Base-by-base conservation (phyloP, 2,888 invertebrate genomes). In the Alsophila aescularia region DNA sequence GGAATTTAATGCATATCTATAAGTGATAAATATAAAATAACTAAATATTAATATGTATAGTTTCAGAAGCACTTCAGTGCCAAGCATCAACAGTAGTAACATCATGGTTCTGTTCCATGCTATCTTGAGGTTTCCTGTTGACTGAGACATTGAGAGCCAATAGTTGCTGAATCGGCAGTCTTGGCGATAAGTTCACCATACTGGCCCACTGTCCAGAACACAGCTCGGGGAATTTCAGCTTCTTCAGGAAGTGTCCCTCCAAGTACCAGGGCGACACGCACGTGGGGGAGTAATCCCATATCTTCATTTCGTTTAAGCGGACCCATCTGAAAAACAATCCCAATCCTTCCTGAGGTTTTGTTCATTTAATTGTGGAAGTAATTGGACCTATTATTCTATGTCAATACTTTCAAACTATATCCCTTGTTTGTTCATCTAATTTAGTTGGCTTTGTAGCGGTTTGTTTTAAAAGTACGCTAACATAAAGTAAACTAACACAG, bases 151-250 rank as follows among this genome's bases (percentile, higher is more conserved):
- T 92, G 8, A 92, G 79, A 2, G 92, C 90, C 18, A 92, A 63
- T 0, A 92, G 79, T 45, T 92, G 92, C 50, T 92, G 90, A 60
- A 95, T 85, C 0, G 95, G 94, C 10, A 95, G 77, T 36, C 95
- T 86, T 0, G 95, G 94, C 0, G 94, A 92, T 2, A 95, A 83
- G 66, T 94, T 94, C 27, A 94, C 93, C 95, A 96, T 95, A 65
- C 95, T 95, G 15, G 95, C 95, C 96, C 96, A 96, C 67, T 95
- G 95, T 0, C 95, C 95, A 3, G 95, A 93, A 72, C 96, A 96
- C 0, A 96, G 92, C 61, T 95, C 94, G 18, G 95, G 94, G 66
- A 96, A 96, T 52, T 94, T 93, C 70, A 96, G 90, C 52, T 94
- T 94, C 65, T 94, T 93, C 32, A 96, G 82, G 31, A 93, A 92